Base-by-base conservation (phyloP, 2,888 invertebrate species). In the Argyra leucocephala region DNA sequence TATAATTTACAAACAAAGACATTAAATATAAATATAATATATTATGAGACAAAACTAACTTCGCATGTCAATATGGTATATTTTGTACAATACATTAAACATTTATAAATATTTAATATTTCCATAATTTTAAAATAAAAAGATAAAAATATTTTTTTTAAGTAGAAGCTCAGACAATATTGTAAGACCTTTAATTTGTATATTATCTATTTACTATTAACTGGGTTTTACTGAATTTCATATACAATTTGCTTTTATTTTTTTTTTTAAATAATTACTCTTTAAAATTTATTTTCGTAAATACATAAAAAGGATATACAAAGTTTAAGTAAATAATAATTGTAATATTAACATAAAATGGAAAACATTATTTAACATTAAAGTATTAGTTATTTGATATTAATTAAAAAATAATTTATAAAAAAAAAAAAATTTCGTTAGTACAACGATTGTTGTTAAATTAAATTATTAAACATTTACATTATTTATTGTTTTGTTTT, bases 381-480 rank as follows among this genome's bases (percentile, higher is more conserved):
- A 48, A 18, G 18, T 48, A 48, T 48, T 48, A 48, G 18, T 48
- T 48, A 48, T 10, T 10, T 48, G 48, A 48, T 48, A 48, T 48
- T 48, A 48, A 48, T 48, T 48, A 48, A 48, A 48, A 48, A 48
- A 18, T 48, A 48, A 48, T 48, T 48, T 18, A 37, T 37, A 37
- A 48, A 48, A 48, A 48, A 48, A 48, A 31, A 31, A 31, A 48
- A 48, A 48, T 18, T 48, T 48, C 48, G 48, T 48, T 48, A 48
- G 48, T 48, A 48, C 18, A 48, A 48, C 48, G 48, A 48, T 48
- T 48, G 48, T 48, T 48, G 18, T 48, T 48, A 48, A 48, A 48
- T 48, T 48, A 48, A 48, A 48, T 48, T 48, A 48, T 48, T 48
- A 48, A 48, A 48, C 48, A 48, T 48, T 48, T 48, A 48, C 48